Percentiles rank a stretch among this genome's conserved stretches.
These are phyloP conservation scores for Olivierus martensii DNA, from an alignment of 1,140 invertebrate species.

Conservation along the genomic window DNA sequence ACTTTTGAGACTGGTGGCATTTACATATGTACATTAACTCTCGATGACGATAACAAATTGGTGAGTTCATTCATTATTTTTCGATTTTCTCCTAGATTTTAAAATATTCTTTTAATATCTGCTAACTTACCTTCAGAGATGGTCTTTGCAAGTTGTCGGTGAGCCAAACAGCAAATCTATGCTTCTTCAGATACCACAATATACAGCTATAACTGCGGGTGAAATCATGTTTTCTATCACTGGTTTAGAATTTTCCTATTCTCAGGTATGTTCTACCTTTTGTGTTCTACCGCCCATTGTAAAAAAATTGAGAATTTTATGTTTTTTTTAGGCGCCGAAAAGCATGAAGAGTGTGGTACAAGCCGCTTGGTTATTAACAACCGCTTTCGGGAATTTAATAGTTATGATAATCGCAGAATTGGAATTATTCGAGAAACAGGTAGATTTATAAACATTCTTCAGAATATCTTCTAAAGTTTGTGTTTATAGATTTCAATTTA, in stretches of 20 bases:
- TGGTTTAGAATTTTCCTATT: slow-evolving; percentile 79
- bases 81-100: no score
- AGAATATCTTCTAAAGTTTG: no score
- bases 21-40: no score
- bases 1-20: no score
- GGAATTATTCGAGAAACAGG: no score
- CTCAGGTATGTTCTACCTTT: slow-evolving; percentile 21
- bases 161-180: neutral
- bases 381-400: slow-evolving; percentile 78
- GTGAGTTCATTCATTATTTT: no score
- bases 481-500: no score
- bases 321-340: slow-evolving; percentile 46
- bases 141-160: no score
- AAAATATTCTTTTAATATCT: no score
- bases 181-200: slow-evolving; percentile 74
- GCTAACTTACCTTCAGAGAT: no score
- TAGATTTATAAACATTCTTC: no score
- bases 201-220: slow-evolving; percentile 65
- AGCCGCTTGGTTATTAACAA: slow-evolving; percentile 74
- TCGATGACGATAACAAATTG: no score
- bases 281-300: neutral
- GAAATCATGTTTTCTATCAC: slow-evolving; percentile 82
- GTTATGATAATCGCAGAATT: slow-evolving; percentile 52
- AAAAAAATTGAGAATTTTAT: neutral
- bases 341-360: slow-evolving; percentile 85